Percentiles rank a stretch among this genome's conserved stretches.
These are phyloP conservation scores for Halcyon malimbica DNA, from an alignment of 2,113 vertebrate genomes.

Conservation along the genomic window DNA sequence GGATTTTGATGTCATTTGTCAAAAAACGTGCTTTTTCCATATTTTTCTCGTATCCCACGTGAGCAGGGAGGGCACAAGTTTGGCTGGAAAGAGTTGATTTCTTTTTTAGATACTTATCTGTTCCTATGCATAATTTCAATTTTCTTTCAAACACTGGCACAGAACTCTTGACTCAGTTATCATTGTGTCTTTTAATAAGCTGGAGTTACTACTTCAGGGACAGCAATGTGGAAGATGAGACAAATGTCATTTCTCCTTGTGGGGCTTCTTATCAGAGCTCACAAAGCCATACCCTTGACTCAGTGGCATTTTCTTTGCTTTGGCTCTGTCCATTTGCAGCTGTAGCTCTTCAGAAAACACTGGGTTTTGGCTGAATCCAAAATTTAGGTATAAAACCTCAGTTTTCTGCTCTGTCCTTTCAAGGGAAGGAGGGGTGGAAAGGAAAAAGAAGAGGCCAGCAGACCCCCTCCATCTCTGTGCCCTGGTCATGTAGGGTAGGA, in stretches of 20 bases:
- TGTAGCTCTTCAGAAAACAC: not conserved
- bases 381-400: not conserved
- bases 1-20: not conserved
- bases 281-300: not conserved
- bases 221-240: not conserved
- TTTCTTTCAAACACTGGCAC: not conserved
- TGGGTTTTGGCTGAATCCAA: not conserved
- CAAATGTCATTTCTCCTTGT: not conserved
- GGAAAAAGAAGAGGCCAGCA: not conserved
- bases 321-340: not conserved
- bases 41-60: not conserved
- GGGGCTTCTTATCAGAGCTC: not conserved
- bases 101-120: not conserved
- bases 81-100: not conserved
- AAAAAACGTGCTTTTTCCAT: not conserved
- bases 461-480: accelerated
- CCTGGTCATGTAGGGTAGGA: accelerated
- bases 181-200: not conserved
- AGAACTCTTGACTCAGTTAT: not conserved
- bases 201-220: not conserved
- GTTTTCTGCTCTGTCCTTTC: not conserved
- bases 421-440: not conserved
- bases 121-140: not conserved
- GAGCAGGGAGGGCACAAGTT: not conserved
- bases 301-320: accelerated